These are phyloP conservation scores for Grammomys surdaster DNA, from an alignment of 2,113 vertebrate genomes.

Conservation along the genomic window DNA sequence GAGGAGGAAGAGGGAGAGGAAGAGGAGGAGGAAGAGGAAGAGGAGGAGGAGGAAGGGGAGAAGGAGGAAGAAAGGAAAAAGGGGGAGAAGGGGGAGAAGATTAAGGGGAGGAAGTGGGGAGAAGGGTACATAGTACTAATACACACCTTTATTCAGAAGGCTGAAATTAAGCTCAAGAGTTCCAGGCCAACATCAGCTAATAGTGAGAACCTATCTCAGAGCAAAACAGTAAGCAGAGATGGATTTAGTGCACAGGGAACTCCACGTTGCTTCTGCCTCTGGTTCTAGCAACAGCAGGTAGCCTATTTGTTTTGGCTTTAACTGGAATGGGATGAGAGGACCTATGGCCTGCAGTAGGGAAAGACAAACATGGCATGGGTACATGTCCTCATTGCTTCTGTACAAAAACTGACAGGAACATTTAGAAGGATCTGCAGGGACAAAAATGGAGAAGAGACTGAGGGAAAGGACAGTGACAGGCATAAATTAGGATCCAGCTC, in stretches of 20 bases:
- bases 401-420: background rate
- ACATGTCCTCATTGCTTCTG: background rate
- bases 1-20: background rate
- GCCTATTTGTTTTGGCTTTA: slow-evolving; percentile 6
- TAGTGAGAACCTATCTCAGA: background rate
- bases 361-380: background rate
- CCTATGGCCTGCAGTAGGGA: background rate
- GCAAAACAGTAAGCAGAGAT: background rate
- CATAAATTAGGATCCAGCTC: too few relatives aligned
- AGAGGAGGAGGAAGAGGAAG: too few relatives aligned
- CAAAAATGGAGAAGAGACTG: too few relatives aligned
- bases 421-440: background rate
- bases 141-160: background rate
- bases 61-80: background rate
- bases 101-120: background rate
- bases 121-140: background rate
- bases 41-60: background rate
- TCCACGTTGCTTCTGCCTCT: background rate
- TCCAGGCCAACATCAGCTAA: background rate
- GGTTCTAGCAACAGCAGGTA: background rate
- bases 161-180: background rate
- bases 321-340: background rate
- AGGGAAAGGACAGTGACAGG: too few relatives aligned
- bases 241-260: background rate
- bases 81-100: too few relatives aligned